Base-by-base conservation (phyloP, 2,888 invertebrate genomes). In the Parthenolecanium corni region DNA sequence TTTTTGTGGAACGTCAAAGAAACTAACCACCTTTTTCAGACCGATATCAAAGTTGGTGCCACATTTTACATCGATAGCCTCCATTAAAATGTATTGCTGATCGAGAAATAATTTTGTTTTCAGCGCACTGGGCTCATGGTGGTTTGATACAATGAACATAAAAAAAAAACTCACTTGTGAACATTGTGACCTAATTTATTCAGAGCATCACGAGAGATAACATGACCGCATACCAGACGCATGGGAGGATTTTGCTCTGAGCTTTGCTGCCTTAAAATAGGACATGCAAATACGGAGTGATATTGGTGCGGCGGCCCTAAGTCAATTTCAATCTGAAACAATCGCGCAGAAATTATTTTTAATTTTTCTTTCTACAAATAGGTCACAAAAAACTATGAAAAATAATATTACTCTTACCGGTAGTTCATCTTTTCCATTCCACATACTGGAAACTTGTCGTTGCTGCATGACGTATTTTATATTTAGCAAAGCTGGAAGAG, bases 261-360 rank as follows among this genome's bases (percentile, higher is more conserved):
- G 49, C 92, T 91, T 74, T 97, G 97, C 73, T 96, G 96, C 62
- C 96, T 82, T 66, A 98, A 79, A 71, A 98, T 98, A 9, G 98
- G 98, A 74, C 98, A 99, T 21, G 97, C 95, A 77, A 98, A 98
- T 72, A 96, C 89, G 5, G 96, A 97, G 77, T 98, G 98, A 74
- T 92, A 95, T 68, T 90, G 84, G 71, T 87, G 88, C 67, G 92
- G 91, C 63, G 81, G 80, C 42, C 94, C 95, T 67, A 95, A 80
- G 72, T 96, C 93, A 65, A 96, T 89, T 76, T 96, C 95, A 74
- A 97, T 94, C 92, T 92, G 73, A 46, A 72, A 70, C 65, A 52
- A 66, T 57, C 67, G 52, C 52, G 38, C 31, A 31, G 9, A 31
- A 31, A 31, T 31, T n/a, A n/a, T n/a, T n/a, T n/a, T n/a, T n/a